phyloP scores from a whole-genome alignment of 2,888 invertebrate genomes.

The Leptodirus hochenwartii region DNA sequence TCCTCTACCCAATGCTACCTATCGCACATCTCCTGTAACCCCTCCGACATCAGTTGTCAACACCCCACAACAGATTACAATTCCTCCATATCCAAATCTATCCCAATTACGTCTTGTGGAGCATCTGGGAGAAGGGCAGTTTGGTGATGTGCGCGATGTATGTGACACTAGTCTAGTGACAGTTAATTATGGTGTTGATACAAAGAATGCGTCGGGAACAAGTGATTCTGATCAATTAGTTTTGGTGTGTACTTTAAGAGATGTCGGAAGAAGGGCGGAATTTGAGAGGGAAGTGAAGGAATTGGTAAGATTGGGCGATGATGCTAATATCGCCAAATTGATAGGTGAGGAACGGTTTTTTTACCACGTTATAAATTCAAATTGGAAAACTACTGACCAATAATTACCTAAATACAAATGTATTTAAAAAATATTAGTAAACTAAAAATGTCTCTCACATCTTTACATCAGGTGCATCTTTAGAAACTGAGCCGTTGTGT shows the following conservation, averaged over 20 bases:
- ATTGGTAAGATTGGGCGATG: slow-evolving; percentile 46
- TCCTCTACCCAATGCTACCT: too few relatives aligned
- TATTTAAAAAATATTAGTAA: too few relatives aligned
- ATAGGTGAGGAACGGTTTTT: too few relatives aligned
- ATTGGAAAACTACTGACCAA: too few relatives aligned
- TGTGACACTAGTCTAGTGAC: slow-evolving; percentile 42
- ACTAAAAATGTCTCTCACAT: too few relatives aligned
- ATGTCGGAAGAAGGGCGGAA: slow-evolving; percentile 42
- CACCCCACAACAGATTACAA: too few relatives aligned
- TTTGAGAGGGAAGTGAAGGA: slow-evolving; percentile 55
- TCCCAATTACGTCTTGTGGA: slow-evolving; percentile 1
- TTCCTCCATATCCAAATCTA: too few relatives aligned
- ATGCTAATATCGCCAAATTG: slow-evolving; percentile 52
- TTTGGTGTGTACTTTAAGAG: slow-evolving; percentile 52
- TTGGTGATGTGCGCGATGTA: slow-evolving; percentile 58
- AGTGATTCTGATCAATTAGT: slow-evolving; percentile 34
- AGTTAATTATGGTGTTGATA: slow-evolving; percentile 12
- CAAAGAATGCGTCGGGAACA: slow-evolving; percentile 8
- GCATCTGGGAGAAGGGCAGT: slow-evolving; percentile 33
- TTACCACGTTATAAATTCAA: too few relatives aligned
- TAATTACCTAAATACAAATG: too few relatives aligned
- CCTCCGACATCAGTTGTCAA: too few relatives aligned
- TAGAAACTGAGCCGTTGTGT: slow-evolving; percentile 53
- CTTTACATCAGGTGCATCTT: too few relatives aligned
- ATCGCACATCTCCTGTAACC: too few relatives aligned